Evolutionary conservation across 2,888 invertebrate species (phyloP), one percentile per base, ranked within the genome.

Genomic region (Parnassius orleans): DNA sequence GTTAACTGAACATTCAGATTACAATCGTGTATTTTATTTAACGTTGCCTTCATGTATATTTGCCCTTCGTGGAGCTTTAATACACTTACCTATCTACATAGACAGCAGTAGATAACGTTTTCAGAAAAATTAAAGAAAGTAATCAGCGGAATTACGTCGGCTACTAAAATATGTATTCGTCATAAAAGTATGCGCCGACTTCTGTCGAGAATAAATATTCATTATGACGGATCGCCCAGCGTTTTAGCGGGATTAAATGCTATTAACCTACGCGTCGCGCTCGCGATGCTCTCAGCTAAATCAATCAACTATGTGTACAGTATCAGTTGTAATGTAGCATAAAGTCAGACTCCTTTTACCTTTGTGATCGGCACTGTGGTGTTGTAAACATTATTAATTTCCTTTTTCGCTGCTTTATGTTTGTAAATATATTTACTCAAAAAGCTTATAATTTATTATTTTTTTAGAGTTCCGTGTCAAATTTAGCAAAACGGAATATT

Each of bases 91-190:
- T 64, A 63, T 72, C 75, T 74, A 75, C 68, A 73, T 69, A 74
- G 68, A 69, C 68, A 66, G 64, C 65, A 64, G 66, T 66, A 70
- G 69, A 69, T 70, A 69, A 75, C 78, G 82, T 87, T 88, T 86
- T 83, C 81, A 84, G 79, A 87, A 85, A 86, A 88, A 90, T 90
- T 90, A 90, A 89, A 89, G 88, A 88, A 90, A 86, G 90, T 86
- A 89, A 91, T 91, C 90, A 91, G 87, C 83, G 83, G 73, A 86
- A 91, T 90, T 89, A 91, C 89, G 82, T 67, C 65, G 79, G 86
- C 89, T 89, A 90, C 90, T 90, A 87, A 90, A 91, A 90, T 90
- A 91, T 91, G 90, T 90, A 91, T 90, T 80, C 88, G 87, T 88
- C 88, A 87, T 90, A 90, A 90, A 90, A 90, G 89, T 90, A 87